Conservation (phyloP, 2,888 invertebrate species). For the Tipula unca region DNA sequence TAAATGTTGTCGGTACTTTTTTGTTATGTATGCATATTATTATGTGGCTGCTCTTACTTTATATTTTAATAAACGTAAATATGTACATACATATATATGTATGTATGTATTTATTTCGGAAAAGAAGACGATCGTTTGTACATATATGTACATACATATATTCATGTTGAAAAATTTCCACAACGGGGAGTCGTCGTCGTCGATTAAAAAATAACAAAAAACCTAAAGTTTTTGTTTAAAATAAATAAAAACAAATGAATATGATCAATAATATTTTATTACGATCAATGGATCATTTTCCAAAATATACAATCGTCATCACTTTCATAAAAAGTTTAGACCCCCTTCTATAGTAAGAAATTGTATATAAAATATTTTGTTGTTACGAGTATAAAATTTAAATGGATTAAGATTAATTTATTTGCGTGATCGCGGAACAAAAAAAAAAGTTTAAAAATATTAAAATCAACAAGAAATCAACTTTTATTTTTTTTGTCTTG, state of each 20-base stretch:
- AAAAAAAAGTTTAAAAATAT: neutral
- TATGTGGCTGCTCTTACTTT: no score
- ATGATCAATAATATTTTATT: slow-evolving; percentile 4
- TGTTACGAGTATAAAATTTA: neutral
- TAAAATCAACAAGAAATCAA: slow-evolving; percentile 14
- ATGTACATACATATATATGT: no score
- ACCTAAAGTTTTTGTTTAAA: neutral
- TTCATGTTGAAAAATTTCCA: neutral
- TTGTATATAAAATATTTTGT: neutral
- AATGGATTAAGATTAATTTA: slow-evolving; percentile 14
- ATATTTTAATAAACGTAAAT: no score
- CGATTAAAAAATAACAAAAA: neutral
- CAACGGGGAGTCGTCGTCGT: slow-evolving; percentile 8
- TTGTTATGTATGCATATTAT: no score
- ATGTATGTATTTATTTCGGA: no score
- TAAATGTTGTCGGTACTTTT: no score
- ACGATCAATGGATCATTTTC: slow-evolving; percentile 8
- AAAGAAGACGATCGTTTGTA: neutral
- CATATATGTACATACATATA: no score
- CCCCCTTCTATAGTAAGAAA: neutral
- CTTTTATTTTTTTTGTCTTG: neutral
- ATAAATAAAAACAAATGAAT: slow-evolving; percentile 4
- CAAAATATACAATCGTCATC: neutral
- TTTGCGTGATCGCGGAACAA: slow-evolving; percentile 2
- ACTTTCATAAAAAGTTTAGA: neutral